Conservation (phyloP, 35 echinoderm and acorn worm species). For the Apostichopus parvimensis region DNA sequence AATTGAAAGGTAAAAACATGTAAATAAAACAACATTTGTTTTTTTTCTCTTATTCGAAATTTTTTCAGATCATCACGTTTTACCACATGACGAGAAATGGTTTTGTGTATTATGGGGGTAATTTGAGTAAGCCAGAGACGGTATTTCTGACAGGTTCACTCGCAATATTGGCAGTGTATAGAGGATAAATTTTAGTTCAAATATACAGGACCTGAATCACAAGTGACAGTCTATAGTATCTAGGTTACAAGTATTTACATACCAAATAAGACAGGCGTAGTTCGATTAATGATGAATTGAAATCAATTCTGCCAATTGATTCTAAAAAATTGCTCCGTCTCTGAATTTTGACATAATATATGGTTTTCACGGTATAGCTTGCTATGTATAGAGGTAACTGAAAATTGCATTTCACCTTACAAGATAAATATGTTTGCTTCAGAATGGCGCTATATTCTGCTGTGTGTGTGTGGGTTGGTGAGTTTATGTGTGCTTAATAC, state of each 20-base stretch:
- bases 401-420: neutral
- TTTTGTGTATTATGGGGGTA: too few relatives aligned
- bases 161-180: neutral
- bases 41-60: too few relatives aligned
- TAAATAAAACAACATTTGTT: too few relatives aligned
- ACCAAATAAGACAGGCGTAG: neutral
- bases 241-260: neutral
- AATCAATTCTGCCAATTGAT: neutral
- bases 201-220: neutral
- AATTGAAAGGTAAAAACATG: too few relatives aligned
- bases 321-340: neutral
- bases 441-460: too few relatives aligned
- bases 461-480: too few relatives aligned
- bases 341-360: neutral
- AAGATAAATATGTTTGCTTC: too few relatives aligned
- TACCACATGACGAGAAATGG: too few relatives aligned
- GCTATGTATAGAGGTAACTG: neutral
- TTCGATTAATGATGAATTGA: conserved; percentile 1
- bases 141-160: neutral
- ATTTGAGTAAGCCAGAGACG: neutral
- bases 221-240: neutral
- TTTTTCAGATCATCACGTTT: too few relatives aligned
- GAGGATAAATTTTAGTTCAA: neutral
- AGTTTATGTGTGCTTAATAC: too few relatives aligned
- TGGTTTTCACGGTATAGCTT: neutral